These are phyloP conservation scores for Ptilonorhynchus violaceus DNA, from an alignment of 2,113 vertebrate species.

Conservation along the genomic window DNA sequence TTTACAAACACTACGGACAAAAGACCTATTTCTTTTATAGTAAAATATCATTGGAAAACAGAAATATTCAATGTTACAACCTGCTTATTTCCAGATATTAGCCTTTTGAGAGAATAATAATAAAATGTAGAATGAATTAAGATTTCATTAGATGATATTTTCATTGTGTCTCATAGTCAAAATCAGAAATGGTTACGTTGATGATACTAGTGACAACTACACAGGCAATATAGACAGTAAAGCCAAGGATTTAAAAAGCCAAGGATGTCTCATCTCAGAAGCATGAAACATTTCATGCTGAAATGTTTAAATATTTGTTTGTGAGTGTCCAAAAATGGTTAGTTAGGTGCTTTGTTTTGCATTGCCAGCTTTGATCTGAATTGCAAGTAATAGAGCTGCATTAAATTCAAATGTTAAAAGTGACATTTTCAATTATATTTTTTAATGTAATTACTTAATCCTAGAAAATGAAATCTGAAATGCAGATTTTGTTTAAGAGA, in stretches of 20 bases:
- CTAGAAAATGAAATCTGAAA: not conserved
- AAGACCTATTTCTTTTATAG: not conserved
- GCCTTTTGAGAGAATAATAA: not conserved
- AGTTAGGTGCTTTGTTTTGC: not conserved
- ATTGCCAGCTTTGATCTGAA: not conserved
- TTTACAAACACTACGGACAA: not conserved
- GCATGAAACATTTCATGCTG: no score
- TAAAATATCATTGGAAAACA: not conserved
- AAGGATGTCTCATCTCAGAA: not conserved
- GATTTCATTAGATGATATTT: not conserved
- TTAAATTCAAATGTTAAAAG: not conserved
- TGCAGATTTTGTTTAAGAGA: not conserved
- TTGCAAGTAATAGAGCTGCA: not conserved
- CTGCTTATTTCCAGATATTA: not conserved
- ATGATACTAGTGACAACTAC: not conserved
- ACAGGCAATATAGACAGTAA: not conserved
- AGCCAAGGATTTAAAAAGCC: not conserved
- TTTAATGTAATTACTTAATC: not conserved
- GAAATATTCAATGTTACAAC: not conserved
- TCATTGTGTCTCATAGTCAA: not conserved
- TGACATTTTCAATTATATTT: not conserved
- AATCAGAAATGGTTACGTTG: not conserved
- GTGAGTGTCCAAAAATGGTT: not conserved
- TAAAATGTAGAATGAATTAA: not conserved
- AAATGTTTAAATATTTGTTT: not conserved